A percentile compares a stretch with the other conserved stretches of the same genome.
These are phyloP conservation scores for Zygaena filipendulae DNA, from an alignment of 2,888 invertebrate genomes.

Conservation along the genomic window DNA sequence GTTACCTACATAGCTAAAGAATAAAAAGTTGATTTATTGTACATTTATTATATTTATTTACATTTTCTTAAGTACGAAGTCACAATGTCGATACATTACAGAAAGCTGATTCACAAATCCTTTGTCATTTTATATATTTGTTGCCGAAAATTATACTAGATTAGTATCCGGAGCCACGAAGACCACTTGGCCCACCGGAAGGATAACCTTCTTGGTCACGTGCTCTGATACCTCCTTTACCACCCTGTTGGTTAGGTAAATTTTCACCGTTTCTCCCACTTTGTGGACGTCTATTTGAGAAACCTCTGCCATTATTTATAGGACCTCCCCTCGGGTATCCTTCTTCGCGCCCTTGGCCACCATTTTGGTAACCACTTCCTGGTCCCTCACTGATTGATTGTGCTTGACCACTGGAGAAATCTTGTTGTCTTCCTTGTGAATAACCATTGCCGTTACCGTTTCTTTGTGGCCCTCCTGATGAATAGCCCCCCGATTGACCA, in stretches of 20 bases:
- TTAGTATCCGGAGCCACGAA: slow-evolving; percentile 53
- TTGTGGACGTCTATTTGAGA: slow-evolving; percentile 5
- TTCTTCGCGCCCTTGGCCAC: slow-evolving; percentile 21
- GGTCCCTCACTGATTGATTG: background rate
- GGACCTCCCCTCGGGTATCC: slow-evolving; percentile 19
- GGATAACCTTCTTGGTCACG: slow-evolving; percentile 43
- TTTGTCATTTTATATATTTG: no score
- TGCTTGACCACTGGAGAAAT: slow-evolving; percentile 5
- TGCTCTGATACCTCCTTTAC: slow-evolving; percentile 12
- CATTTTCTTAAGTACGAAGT: background rate
- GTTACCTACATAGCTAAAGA: no score
- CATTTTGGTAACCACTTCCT: slow-evolving; percentile 19
- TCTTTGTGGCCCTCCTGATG: slow-evolving; percentile 24
- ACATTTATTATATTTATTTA: background rate
- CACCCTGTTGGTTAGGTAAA: slow-evolving; percentile 2
- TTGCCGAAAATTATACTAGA: no score
- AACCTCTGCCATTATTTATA: slow-evolving; percentile 12
- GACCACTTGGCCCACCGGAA: slow-evolving; percentile 48
- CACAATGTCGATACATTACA: no score
- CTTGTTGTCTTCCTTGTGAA: slow-evolving; percentile 2
- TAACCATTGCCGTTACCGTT: slow-evolving; percentile 13
- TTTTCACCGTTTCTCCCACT: slow-evolving; percentile 3
- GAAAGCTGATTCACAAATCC: no score
- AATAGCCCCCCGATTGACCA: slow-evolving; percentile 25
- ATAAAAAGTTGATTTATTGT: no score